phyloP scores from a whole-genome alignment of 1,140 invertebrate species.

The Drosophila bifasciata region DNA sequence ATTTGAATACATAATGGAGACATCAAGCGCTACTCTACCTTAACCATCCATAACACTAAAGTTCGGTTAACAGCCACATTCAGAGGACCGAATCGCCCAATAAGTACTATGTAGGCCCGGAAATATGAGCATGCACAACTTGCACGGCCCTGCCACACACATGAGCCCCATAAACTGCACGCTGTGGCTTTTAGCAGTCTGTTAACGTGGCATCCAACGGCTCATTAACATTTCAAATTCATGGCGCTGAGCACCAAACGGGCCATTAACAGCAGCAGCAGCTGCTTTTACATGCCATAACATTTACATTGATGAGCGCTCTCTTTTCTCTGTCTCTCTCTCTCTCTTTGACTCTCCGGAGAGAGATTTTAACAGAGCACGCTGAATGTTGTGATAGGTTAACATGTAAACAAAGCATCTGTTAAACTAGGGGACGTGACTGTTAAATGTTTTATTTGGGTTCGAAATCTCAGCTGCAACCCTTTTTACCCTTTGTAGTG shows the following conservation, averaged over 20 bases:
- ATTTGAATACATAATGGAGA: constrained; percentile 34
- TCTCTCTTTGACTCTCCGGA: not conserved
- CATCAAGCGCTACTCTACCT: not conserved
- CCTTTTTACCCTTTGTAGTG: no score
- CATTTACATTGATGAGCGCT: constrained; percentile 65
- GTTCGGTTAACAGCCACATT: constrained; percentile 1
- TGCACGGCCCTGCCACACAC: not conserved
- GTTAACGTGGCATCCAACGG: constrained; percentile 61
- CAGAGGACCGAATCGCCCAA: constrained; percentile 15
- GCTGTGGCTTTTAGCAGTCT: constrained; percentile 64
- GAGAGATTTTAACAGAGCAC: constrained; percentile 21
- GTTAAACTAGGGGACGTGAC: not conserved
- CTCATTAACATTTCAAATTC: constrained; percentile 74
- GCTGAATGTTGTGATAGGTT: constrained; percentile 45
- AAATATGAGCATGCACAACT: constrained; percentile 10
- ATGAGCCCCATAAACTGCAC: constrained; percentile 59
- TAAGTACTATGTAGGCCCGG: constrained; percentile 37
- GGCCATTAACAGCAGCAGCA: constrained; percentile 63
- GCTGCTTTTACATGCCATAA: constrained; percentile 57
- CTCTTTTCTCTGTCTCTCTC: not conserved
- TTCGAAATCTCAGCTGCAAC: no score
- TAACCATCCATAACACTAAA: not conserved
- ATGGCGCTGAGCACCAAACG: constrained; percentile 64
- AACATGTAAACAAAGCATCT: constrained; percentile 51
- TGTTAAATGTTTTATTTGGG: constrained; percentile 4